Evolutionary conservation across 2,113 vertebrate species (phyloP), one percentile per base, ranked within the genome.

Genomic region (Perccottus glenii): DNA sequence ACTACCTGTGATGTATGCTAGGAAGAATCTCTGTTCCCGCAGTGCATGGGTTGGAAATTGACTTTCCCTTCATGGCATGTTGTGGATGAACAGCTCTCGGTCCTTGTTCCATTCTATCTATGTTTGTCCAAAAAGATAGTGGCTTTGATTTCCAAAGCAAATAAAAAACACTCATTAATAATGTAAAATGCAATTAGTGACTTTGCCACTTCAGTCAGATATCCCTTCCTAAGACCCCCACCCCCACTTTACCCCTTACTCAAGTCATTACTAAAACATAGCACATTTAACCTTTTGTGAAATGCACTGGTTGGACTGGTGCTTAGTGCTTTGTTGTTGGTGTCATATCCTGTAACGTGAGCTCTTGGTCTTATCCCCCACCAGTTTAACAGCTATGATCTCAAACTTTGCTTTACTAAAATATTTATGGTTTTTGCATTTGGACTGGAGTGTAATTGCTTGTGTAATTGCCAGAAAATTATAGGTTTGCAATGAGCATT

Each of bases 161-260:
- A 75, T 62, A 79, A 79, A 66, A 80, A 84, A 80, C 80, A 78
- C 68, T 88, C 77, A 92, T 93, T 81, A 92, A 92, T 92, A 88
- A 93, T 93, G 80, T 61, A 92, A 80, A 79, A 81, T 47, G 67
- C 69, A 80, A 81, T 91, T 91, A 91, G 90, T 87, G 82, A 88
- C 85, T 90, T 90, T 86, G 83, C 73, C 71, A 80, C 74, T 72
- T 86, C 83, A 83, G 77, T 89, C 75, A 85, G 89, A 90, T 90
- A 87, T 85, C 83, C 76, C 84, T 70, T 55, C 47, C 66, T 59
- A 32, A 75, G 64, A 84, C 80, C 74, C 81, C 66, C 11, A 70
- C 51, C 67, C 51, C 72, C 33, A 33, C 58, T 60, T 36, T 49
- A 64, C 74, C 59, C 59, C 75, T 67, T 50, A 65, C 59, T 62